These are phyloP conservation scores for Malurus elegans DNA, from an alignment of 2,113 vertebrate genomes.

Conservation along the genomic window DNA sequence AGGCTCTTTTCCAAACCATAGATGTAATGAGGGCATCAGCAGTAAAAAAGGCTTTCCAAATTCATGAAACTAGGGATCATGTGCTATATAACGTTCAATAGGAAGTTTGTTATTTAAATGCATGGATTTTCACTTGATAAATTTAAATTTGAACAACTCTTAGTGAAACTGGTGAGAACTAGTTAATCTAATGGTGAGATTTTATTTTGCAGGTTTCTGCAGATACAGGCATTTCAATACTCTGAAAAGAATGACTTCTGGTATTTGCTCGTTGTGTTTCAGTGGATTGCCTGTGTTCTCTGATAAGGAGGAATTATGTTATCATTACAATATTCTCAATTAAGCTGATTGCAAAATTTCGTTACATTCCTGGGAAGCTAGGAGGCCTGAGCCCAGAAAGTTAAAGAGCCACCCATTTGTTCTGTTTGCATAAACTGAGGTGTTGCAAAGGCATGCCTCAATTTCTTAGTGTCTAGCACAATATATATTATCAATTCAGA, in stretches of 20 bases:
- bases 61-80: not conserved
- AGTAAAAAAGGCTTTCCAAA: not conserved
- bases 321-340: not conserved
- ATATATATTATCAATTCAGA: not conserved
- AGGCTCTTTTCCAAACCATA: not conserved
- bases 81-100: not conserved
- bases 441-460: not conserved
- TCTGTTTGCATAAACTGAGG: not conserved
- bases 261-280: not conserved
- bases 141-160: not conserved
- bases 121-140: not conserved
- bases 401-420: not conserved
- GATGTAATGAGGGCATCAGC: not conserved
- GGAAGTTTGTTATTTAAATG: not conserved
- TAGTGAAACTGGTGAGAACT: not conserved
- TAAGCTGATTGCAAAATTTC: not conserved
- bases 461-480: not conserved
- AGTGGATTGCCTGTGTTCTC: not conserved
- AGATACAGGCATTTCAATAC: not conserved
- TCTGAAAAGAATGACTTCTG: not conserved
- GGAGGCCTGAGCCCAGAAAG: not conserved
- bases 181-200: not conserved
- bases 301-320: fast-evolving
- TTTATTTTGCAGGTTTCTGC: not conserved
- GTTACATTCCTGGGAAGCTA: not conserved